phyloP scores from a whole-genome alignment of 2,797 vertebrate species.

The Myotis pilosus region DNA sequence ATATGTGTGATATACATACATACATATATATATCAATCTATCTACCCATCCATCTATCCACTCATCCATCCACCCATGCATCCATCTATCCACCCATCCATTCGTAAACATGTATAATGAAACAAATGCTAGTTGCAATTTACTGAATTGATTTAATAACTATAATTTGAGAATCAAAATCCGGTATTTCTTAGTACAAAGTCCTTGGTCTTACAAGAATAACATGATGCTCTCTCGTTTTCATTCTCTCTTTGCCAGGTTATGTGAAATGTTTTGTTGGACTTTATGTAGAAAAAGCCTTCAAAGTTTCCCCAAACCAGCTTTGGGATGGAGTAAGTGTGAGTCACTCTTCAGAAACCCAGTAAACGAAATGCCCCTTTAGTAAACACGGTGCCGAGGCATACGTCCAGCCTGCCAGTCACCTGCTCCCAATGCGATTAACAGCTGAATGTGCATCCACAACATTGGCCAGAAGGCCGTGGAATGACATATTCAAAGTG shows the following conservation, averaged over 20 bases:
- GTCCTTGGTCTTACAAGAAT: neutral
- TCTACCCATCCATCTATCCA: neutral
- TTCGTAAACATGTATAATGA: neutral
- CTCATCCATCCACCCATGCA: neutral
- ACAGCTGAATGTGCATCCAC: neutral
- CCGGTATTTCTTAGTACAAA: neutral
- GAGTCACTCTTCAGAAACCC: neutral
- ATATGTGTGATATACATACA: too few relatives aligned
- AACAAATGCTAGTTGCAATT: neutral
- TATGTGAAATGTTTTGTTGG: neutral
- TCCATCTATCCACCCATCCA: neutral
- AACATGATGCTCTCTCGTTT: neutral
- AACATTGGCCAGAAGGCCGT: neutral
- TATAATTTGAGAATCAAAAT: neutral
- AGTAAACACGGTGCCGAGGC: neutral
- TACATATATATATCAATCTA: neutral
- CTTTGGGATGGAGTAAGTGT: neutral
- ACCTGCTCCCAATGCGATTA: neutral
- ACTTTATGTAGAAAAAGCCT: neutral
- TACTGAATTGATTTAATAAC: neutral
- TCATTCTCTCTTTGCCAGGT: neutral
- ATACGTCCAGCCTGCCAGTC: neutral
- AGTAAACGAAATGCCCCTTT: neutral
- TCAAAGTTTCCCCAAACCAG: neutral
- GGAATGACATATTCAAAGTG: neutral